Conservation (phyloP, 1,140 invertebrate species). For the Leptopilina boulardi region DNA sequence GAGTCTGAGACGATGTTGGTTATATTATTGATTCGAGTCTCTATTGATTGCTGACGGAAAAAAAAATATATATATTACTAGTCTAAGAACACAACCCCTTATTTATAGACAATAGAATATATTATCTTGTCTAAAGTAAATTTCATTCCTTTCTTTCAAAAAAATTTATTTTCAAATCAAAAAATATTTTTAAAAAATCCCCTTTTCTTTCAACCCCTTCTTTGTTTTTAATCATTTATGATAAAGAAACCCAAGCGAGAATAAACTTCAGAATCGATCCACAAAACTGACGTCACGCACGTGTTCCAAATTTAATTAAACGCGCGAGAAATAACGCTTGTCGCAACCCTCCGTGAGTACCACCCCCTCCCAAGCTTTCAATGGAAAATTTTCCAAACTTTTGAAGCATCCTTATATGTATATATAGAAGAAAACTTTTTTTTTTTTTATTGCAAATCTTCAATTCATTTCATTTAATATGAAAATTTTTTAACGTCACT, state of each 20-base stretch:
- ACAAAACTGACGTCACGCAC: slow-evolving; percentile 1
- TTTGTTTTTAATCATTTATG: no score
- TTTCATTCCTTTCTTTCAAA: neutral
- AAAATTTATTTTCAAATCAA: no score
- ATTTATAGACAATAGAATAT: no score
- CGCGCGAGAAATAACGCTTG: slow-evolving; percentile 10
- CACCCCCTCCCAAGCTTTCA: neutral
- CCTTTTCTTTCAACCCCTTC: neutral
- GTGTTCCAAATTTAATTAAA: slow-evolving; percentile 32
- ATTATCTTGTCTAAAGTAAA: neutral
- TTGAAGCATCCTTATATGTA: neutral
- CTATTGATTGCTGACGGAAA: neutral
- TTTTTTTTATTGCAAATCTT: neutral
- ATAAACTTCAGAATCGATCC: slow-evolving; percentile 3
- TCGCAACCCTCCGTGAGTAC: neutral
- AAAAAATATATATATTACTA: neutral
- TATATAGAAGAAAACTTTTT: slow-evolving; percentile 9
- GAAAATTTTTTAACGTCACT: no score
- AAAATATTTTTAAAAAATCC: no score
- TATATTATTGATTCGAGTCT: slow-evolving; percentile 57
- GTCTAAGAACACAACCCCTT: no score
- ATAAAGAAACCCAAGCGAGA: neutral
- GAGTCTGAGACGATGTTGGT: slow-evolving; percentile 45
- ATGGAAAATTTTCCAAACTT: slow-evolving; percentile 15
- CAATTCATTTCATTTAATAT: neutral